Percentiles rank a stretch among this genome's conserved stretches.
phyloP scores from a whole-genome alignment of 2,888 invertebrate species.

The Callosobruchus maculatus region DNA sequence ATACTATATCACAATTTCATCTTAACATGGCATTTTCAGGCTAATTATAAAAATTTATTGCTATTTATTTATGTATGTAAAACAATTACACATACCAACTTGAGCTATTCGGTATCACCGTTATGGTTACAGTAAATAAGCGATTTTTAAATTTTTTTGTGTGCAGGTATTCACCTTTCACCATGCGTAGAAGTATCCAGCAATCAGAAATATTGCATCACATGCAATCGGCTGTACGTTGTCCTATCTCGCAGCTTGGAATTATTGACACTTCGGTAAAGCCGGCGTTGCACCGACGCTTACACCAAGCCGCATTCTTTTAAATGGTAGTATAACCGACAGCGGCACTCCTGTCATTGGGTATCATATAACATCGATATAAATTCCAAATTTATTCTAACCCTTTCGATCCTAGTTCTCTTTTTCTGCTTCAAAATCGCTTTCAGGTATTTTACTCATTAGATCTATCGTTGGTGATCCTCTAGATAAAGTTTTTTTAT shows the following conservation, averaged over 20 bases:
- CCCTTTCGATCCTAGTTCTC: too few relatives aligned
- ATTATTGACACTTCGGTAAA: not conserved
- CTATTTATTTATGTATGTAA: not conserved
- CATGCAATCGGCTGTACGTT: not conserved
- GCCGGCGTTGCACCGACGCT: not conserved
- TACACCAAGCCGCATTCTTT: too few relatives aligned
- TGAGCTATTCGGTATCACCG: not conserved
- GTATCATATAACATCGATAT: too few relatives aligned
- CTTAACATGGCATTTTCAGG: not conserved
- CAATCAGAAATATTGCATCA: not conserved
- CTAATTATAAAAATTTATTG: not conserved
- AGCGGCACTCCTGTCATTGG: too few relatives aligned
- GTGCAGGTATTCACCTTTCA: not conserved
- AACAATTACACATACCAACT: not conserved
- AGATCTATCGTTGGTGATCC: too few relatives aligned
- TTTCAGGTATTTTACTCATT: too few relatives aligned
- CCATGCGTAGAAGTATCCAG: not conserved
- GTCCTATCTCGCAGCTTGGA: not conserved
- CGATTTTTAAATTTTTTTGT: not conserved
- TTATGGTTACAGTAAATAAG: not conserved
- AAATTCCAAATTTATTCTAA: too few relatives aligned
- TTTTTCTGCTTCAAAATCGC: too few relatives aligned
- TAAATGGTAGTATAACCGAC: too few relatives aligned
- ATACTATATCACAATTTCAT: not conserved
- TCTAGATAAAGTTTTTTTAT: too few relatives aligned